Percentiles rank a stretch among this genome's conserved stretches.
These are phyloP conservation scores for Graptemys geographica DNA, from an alignment of 2,797 vertebrate species.

Conservation along the genomic window DNA sequence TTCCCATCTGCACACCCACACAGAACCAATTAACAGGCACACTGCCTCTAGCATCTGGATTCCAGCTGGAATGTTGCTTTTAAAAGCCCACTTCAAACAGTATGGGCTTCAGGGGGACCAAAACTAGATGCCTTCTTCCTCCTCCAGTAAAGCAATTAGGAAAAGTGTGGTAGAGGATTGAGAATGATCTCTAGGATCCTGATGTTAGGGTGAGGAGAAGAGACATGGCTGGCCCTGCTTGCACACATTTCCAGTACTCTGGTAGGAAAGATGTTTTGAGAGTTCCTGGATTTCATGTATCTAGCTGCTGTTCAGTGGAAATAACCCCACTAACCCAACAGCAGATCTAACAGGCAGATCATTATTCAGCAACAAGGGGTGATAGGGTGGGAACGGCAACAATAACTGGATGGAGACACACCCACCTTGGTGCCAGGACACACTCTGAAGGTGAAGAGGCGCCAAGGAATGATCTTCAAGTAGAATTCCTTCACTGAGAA, in stretches of 20 bases:
- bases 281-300: background rate
- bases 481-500: constrained; percentile 99
- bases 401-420: background rate
- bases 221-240: background rate
- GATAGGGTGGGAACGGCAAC: background rate
- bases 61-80: constrained; percentile 19
- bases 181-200: constrained; percentile 15
- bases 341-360: background rate
- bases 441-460: constrained; percentile 97
- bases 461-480: constrained; percentile 99
- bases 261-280: background rate
- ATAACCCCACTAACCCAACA: constrained; percentile 8
- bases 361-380: background rate
- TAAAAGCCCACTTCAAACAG: background rate
- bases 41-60: constrained; percentile 7
- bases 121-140: background rate
- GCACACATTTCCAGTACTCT: constrained; percentile 1
- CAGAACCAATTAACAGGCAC: constrained; percentile 38
- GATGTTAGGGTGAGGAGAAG: background rate
- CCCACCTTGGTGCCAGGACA: constrained; percentile 98
- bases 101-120: background rate
- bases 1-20: constrained; percentile 16
- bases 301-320: background rate
- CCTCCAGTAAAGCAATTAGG: background rate
- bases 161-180: background rate